Conservation (phyloP, 1,140 invertebrate species). For the Phymastichus coffea region DNA sequence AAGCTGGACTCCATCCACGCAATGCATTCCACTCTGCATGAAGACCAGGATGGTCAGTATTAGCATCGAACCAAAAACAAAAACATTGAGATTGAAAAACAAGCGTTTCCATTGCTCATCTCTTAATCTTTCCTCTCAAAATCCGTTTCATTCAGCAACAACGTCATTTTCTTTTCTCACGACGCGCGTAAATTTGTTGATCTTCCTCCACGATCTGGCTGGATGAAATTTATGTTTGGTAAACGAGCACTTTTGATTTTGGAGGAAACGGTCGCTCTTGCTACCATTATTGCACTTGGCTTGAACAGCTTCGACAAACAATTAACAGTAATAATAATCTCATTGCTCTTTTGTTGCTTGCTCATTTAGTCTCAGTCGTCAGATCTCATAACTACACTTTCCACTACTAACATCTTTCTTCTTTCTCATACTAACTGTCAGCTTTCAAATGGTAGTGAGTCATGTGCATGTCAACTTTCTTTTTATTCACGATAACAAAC, state of each 20-base stretch:
- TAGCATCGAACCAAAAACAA: slow-evolving; percentile 54
- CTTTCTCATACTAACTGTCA: slow-evolving; percentile 11
- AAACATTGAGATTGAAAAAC: slow-evolving; percentile 45
- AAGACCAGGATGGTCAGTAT: slow-evolving; percentile 60
- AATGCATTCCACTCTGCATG: slow-evolving; percentile 58
- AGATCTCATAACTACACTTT: slow-evolving; percentile 1
- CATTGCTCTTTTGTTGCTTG: slow-evolving; percentile 14
- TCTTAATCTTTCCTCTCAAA: slow-evolving; percentile 5
- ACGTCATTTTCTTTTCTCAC: background rate
- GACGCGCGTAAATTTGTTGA: too few relatives aligned
- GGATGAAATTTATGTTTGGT: too few relatives aligned
- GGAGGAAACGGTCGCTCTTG: slow-evolving; percentile 11
- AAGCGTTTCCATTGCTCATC: slow-evolving; percentile 27
- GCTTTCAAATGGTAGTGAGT: slow-evolving; percentile 4
- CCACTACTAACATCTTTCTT: slow-evolving; percentile 12
- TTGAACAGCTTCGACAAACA: slow-evolving; percentile 7
- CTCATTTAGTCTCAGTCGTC: background rate
- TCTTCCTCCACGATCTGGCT: too few relatives aligned
- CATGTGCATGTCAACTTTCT: slow-evolving; percentile 15
- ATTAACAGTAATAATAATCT: too few relatives aligned
- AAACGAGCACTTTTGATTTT: background rate
- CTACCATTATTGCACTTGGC: slow-evolving; percentile 11
- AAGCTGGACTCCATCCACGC: slow-evolving; percentile 58
- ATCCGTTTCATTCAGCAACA: background rate
- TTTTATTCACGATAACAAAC: slow-evolving; percentile 20